phyloP scores from a whole-genome alignment of 2,113 vertebrate species.

The Xenopus borealis region DNA sequence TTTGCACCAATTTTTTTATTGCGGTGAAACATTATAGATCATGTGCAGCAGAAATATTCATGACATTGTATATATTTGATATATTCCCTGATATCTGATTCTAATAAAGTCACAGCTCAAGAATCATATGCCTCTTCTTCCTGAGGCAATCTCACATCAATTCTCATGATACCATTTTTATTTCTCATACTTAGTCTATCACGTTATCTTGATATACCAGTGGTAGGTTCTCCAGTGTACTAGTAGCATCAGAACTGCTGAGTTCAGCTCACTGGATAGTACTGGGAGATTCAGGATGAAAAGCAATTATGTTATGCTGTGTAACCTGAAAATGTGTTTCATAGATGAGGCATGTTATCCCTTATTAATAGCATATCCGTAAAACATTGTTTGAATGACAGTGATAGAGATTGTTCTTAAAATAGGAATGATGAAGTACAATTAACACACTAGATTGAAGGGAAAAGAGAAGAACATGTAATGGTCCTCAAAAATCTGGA shows the following conservation, averaged over 20 bases:
- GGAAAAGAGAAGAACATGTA: no score
- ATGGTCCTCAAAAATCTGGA: no score
- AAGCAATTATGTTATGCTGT: no score
- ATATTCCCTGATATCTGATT: not conserved
- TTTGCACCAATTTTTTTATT: not conserved
- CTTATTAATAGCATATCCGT: no score
- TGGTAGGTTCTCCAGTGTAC: conserved; percentile 11
- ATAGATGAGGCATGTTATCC: no score
- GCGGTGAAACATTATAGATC: not conserved
- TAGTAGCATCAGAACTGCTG: conserved; percentile 21
- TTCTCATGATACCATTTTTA: not conserved
- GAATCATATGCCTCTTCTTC: conserved; percentile 3
- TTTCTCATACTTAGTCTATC: not conserved
- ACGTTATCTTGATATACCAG: no score
- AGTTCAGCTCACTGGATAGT: not conserved
- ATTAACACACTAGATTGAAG: no score
- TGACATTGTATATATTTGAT: conserved; percentile 4
- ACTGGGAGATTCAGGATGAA: no score
- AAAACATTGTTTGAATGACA: no score
- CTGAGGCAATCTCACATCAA: conserved; percentile 15
- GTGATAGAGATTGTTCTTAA: no score
- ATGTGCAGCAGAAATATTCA: conserved; percentile 19
- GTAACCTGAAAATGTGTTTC: no score
- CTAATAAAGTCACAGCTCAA: conserved; percentile 16
- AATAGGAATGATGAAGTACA: no score